Base-by-base conservation (phyloP, 2,888 invertebrate genomes). In the Meliscaeva auricollis region DNA sequence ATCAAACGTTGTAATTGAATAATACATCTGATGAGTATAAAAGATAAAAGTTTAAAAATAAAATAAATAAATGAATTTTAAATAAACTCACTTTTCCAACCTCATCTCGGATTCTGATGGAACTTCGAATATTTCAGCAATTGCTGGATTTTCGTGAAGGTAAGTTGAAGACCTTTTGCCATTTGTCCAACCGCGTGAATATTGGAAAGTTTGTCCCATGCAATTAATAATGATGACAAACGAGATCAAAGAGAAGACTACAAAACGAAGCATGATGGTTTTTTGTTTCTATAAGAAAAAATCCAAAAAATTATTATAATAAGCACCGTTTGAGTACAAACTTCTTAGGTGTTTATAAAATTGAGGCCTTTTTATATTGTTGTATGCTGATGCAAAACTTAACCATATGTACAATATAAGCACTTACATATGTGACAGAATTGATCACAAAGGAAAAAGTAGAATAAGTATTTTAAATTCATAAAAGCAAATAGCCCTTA, bases 131-230 rank as follows among this genome's bases (percentile, higher is more conserved):
- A 90, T 66, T 76, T 91, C 91, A 20, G 90, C 77, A 2, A 90
- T 50, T 17, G 87, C 87, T 17, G 88, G 75, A 26, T 90, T 90
- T 17, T 88, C 88, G 32, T 88, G 88, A 13, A 89, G 84, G 32
- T 87, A 87, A 38, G 69, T n/a, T 41, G 76, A 88, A n/a, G 90
- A 88, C 0, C 95, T 91, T 89, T 95, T 95, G 22, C 96, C 96
- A 89, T 95, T 96, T 83, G 95, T 96, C 96, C 96, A 96, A 6
- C 96, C 96, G 0, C 95, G 93, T 52, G 96, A 96, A 91, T 96
- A 96, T 89, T 96, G 96, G 92, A 96, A 96, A 6, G 95, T 96
- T 92, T 96, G 96, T 0, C 94, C 94, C 90, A 91, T 91, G 87
- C 91, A 91, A 15, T 87, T 83, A 17, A 88, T 68, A 22, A 87